phyloP scores from a whole-genome alignment of 2,888 invertebrate genomes.

The Cephus pygmeus region DNA sequence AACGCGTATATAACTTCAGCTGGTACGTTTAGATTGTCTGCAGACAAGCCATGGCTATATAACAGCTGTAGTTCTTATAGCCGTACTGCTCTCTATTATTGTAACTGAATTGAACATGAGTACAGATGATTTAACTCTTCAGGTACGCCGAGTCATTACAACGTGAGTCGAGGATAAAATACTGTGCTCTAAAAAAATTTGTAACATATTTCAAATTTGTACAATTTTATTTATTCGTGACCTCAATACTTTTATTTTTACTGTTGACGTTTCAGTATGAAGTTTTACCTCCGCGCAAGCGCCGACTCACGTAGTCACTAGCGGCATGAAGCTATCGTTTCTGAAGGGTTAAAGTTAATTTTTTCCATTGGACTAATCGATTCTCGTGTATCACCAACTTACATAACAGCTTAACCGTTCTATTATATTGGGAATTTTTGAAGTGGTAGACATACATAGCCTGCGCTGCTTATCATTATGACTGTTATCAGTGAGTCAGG shows the following conservation, averaged over 20 bases:
- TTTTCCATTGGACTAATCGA: background rate
- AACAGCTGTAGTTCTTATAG: background rate
- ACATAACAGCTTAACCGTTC: background rate
- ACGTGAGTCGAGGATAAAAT: no score
- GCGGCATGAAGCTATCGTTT: no score
- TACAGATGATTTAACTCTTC: background rate
- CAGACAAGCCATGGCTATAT: no score
- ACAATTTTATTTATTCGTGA: no score
- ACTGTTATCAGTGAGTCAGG: background rate
- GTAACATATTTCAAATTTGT: no score
- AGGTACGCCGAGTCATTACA: no score
- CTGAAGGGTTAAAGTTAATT: background rate
- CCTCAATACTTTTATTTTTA: no score
- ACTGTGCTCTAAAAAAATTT: no score
- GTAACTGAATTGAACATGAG: background rate
- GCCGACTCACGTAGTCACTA: no score
- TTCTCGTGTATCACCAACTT: background rate
- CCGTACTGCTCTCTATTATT: background rate
- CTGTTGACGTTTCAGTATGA: no score
- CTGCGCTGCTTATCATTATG: background rate
- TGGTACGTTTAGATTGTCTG: background rate
- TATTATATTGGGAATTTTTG: background rate
- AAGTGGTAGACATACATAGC: background rate
- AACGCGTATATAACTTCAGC: background rate
- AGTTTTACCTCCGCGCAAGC: no score